Percentiles rank a stretch among this genome's conserved stretches.
These are phyloP conservation scores for Drosophila rufa DNA, from an alignment of 1,140 invertebrate species.

Conservation along the genomic window DNA sequence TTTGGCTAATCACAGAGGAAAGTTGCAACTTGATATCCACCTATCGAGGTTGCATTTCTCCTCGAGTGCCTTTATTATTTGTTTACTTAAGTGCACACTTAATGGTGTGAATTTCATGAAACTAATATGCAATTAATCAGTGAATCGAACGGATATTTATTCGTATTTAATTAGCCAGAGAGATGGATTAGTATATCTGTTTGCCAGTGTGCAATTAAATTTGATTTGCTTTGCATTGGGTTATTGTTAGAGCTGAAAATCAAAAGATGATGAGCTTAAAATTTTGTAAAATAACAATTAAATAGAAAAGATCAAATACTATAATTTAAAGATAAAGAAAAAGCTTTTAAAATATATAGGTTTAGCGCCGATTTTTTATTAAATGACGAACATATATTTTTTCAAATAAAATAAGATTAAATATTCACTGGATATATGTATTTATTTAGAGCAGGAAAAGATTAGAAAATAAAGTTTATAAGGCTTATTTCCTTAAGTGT, in stretches of 20 bases:
- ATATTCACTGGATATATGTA: too few relatives aligned
- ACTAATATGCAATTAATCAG: not conserved
- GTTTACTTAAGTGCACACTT: not conserved
- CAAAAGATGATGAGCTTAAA: too few relatives aligned
- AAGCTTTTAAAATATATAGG: too few relatives aligned
- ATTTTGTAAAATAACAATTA: too few relatives aligned
- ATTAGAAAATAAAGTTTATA: too few relatives aligned
- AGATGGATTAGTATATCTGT: not conserved
- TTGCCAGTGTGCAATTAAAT: not conserved
- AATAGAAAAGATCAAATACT: too few relatives aligned
- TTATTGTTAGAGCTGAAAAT: not conserved
- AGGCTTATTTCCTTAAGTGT: too few relatives aligned
- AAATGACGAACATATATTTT: too few relatives aligned
- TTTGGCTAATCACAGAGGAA: constrained; percentile 7
- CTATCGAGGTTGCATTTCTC: not conserved
- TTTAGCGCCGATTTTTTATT: too few relatives aligned
- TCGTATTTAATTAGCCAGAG: not conserved
- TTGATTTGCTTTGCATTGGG: not conserved
- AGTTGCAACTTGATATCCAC: constrained; percentile 1
- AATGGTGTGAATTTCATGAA: not conserved
- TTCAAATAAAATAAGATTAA: too few relatives aligned
- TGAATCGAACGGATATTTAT: not conserved
- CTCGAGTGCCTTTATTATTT: not conserved
- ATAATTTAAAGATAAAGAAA: too few relatives aligned
- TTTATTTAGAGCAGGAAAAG: too few relatives aligned